These are phyloP conservation scores for Enteromius mattozi DNA, from an alignment of 2,797 vertebrate genomes.

Conservation along the genomic window DNA sequence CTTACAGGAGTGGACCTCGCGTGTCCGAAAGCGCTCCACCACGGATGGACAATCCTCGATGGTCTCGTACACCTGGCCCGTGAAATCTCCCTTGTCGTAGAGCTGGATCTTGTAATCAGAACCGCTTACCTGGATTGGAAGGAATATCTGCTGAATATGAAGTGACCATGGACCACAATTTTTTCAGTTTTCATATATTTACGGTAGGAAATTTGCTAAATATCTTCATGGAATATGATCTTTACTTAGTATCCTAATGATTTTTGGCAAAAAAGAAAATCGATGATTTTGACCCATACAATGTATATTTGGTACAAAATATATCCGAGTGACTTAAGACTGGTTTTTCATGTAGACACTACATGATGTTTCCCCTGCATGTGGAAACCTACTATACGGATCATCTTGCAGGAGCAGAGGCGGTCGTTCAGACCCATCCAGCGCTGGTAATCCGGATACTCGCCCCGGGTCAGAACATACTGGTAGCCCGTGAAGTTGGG, in stretches of 20 bases:
- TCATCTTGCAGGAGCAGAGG: slow-evolving; percentile 56
- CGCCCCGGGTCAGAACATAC: slow-evolving; percentile 55
- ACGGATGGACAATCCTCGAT: slow-evolving; percentile 63
- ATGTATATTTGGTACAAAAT: too few species aligned
- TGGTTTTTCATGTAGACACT: too few species aligned
- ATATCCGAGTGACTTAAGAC: too few species aligned
- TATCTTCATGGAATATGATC: too few species aligned
- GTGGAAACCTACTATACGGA: slow-evolving; percentile 49
- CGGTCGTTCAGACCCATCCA: slow-evolving; percentile 58
- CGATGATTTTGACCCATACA: too few species aligned
- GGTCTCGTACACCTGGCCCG: slow-evolving; percentile 63
- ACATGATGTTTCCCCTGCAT: not conserved
- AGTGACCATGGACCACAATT: too few species aligned
- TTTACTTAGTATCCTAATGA: too few species aligned
- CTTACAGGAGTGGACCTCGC: slow-evolving; percentile 84
- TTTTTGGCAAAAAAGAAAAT: too few species aligned
- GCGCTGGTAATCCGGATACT: slow-evolving; percentile 56
- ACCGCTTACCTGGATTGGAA: slow-evolving; percentile 23
- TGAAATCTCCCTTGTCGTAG: slow-evolving; percentile 60
- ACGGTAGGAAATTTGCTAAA: too few species aligned
- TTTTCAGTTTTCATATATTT: too few species aligned
- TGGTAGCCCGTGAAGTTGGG: slow-evolving; percentile 57
- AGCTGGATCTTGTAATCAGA: slow-evolving; percentile 56
- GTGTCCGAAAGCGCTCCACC: slow-evolving; percentile 74
- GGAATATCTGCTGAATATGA: not conserved